Evolutionary conservation across 2,797 vertebrate species (phyloP).

Genomic region (Nyctalus aviator): DNA sequence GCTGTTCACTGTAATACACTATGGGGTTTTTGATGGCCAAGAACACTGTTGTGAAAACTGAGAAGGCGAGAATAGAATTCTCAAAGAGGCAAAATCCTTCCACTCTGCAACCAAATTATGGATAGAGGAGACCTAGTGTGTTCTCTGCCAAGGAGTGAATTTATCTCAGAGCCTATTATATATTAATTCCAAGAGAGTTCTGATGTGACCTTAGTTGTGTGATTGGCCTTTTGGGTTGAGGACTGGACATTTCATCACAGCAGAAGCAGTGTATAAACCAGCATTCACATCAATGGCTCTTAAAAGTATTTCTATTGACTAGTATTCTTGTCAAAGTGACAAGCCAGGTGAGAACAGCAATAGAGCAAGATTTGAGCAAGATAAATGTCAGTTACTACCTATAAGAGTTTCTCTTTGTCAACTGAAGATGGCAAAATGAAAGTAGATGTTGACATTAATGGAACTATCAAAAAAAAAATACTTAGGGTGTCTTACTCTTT

Average conservation of each 20-base stretch:
- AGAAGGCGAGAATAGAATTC: conserved; percentile 15
- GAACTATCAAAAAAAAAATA: not conserved
- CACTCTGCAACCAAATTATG: not conserved
- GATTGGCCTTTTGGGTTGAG: not conserved
- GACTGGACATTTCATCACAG: not conserved
- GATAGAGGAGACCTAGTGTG: not conserved
- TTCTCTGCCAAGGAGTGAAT: not conserved
- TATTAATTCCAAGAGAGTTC: not conserved
- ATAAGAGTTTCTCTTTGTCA: conserved; percentile 1
- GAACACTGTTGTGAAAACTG: not conserved
- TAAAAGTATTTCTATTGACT: not conserved
- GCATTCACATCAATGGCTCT: not conserved
- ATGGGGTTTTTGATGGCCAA: not conserved
- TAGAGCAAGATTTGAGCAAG: conserved; percentile 28
- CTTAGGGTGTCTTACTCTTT: not conserved
- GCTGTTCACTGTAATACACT: not conserved
- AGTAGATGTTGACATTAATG: not conserved
- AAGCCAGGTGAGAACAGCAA: not conserved
- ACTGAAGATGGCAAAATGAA: conserved; percentile 22
- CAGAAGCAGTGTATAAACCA: not conserved
- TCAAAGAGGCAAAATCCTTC: not conserved
- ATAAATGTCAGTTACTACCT: not conserved
- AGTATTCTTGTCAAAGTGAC: not conserved
- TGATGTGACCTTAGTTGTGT: not conserved
- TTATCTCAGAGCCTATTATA: not conserved